A percentile compares a stretch with the other conserved stretches of the same genome.
phyloP scores from a whole-genome alignment of 2,888 invertebrate species.

The Syritta pipiens region DNA sequence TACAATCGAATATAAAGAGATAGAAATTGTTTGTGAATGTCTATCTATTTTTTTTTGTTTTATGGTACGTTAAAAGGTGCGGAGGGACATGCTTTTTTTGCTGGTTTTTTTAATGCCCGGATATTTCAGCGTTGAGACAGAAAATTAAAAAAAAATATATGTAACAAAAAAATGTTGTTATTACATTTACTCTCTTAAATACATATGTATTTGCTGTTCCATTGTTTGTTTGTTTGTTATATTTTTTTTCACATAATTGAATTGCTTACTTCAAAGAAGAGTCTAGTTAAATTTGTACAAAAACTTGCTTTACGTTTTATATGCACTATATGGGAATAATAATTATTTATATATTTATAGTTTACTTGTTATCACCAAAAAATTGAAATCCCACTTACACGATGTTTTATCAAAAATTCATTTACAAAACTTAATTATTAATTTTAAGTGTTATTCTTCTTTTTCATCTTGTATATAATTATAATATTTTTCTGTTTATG shows the following conservation, averaged over 20 bases:
- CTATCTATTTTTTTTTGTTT: not conserved
- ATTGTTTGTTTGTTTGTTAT: not conserved
- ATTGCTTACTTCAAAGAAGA: slow-evolving; percentile 45
- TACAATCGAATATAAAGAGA: slow-evolving; percentile 20
- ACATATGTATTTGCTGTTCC: slow-evolving; percentile 1
- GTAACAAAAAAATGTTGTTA: too few species aligned
- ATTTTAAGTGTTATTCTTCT: slow-evolving; percentile 24
- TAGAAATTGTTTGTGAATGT: slow-evolving; percentile 14
- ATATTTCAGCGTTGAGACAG: slow-evolving; percentile 25
- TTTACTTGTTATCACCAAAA: slow-evolving; percentile 59
- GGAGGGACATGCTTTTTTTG: not conserved
- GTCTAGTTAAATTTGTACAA: slow-evolving; percentile 61
- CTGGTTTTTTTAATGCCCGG: slow-evolving; percentile 8
- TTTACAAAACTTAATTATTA: slow-evolving; percentile 66
- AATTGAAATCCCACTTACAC: slow-evolving; percentile 56
- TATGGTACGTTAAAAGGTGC: slow-evolving; percentile 6
- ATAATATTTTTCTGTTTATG: not conserved
- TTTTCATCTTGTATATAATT: not conserved
- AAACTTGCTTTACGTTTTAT: slow-evolving; percentile 34
- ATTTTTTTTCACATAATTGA: slow-evolving; percentile 30
- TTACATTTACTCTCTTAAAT: slow-evolving; percentile 5
- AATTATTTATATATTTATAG: slow-evolving; percentile 38
- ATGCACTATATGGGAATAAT: slow-evolving; percentile 52
- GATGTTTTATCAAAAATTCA: slow-evolving; percentile 67
- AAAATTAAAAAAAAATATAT: not conserved